Conservation (phyloP, 2,888 invertebrate species). For the Drosophila ustulata region DNA sequence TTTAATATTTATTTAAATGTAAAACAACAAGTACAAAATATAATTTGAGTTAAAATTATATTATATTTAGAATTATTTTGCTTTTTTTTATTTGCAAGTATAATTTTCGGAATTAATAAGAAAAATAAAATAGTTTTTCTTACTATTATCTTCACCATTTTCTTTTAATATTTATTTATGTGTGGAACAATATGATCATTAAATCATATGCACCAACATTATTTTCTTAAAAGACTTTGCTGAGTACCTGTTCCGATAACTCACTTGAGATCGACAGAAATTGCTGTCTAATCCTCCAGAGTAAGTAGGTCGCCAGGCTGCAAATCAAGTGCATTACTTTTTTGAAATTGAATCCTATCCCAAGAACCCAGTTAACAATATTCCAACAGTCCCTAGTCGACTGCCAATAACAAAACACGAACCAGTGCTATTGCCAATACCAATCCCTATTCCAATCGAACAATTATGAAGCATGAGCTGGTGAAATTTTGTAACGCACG, state of each 20-base stretch:
- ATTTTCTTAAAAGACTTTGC: not conserved
- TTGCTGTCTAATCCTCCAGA: slow-evolving; percentile 51
- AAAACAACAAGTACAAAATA: no score
- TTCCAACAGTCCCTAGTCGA: not conserved
- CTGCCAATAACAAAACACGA: not conserved
- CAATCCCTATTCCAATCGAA: slow-evolving; percentile 31
- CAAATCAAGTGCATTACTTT: slow-evolving; percentile 71
- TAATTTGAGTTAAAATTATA: no score
- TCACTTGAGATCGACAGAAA: slow-evolving; percentile 37
- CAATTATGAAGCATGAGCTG: slow-evolving; percentile 58
- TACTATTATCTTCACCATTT: no score
- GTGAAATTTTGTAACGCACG: slow-evolving; percentile 53
- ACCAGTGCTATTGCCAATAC: slow-evolving; percentile 19
- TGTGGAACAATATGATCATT: no score
- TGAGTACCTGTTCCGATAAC: slow-evolving; percentile 13
- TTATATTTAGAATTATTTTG: no score
- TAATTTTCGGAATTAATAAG: no score
- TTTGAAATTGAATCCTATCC: slow-evolving; percentile 62
- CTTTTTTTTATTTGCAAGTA: no score
- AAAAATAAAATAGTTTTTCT: no score
- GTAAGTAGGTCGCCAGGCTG: slow-evolving; percentile 37
- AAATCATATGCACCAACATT: not conserved
- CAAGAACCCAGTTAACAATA: slow-evolving; percentile 26
- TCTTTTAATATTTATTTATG: no score
- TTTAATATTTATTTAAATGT: no score